A percentile compares a stretch with the other conserved stretches of the same genome.
Evolutionary conservation across 2,888 invertebrate genomes (phyloP).

Genomic region (Pristionchus fissidentatus): DNA sequence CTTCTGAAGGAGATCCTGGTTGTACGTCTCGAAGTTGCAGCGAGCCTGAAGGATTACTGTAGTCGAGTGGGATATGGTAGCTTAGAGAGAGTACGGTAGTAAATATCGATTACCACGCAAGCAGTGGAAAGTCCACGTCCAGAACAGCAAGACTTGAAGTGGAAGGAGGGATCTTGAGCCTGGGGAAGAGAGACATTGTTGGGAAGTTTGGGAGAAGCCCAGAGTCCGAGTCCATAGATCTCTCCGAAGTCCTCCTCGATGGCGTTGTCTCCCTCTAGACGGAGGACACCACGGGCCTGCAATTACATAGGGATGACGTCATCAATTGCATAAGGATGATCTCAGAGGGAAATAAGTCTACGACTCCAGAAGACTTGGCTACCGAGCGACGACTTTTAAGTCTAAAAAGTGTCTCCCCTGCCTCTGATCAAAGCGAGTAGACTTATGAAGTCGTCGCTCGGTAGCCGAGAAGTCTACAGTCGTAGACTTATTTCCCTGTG

Average conservation of each 20-base stretch:
- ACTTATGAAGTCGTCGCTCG: too few species aligned
- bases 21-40: slow-evolving; percentile 35
- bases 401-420: too few species aligned
- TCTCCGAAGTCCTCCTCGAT: slow-evolving; percentile 36
- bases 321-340: too few species aligned
- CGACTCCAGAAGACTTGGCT: neutral
- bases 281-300: slow-evolving; percentile 35
- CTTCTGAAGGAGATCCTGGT: slow-evolving; percentile 14
- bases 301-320: neutral
- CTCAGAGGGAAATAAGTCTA: too few species aligned
- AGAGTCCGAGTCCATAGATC: slow-evolving; percentile 3
- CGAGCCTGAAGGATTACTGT: neutral
- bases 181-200: neutral
- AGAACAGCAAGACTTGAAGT: slow-evolving; percentile 7
- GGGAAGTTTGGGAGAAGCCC: neutral
- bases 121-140: slow-evolving; percentile 10
- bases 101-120: neutral
- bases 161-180: slow-evolving; percentile 10
- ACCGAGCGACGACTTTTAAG: too few species aligned
- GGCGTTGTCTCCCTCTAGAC: slow-evolving; percentile 3
- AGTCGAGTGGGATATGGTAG: neutral
- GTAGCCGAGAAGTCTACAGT: too few species aligned
- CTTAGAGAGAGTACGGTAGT: neutral
- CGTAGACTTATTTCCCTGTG: too few species aligned
- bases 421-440: too few species aligned